phyloP scores from a whole-genome alignment of 2,888 invertebrate genomes.

The Xestia ashworthii region DNA sequence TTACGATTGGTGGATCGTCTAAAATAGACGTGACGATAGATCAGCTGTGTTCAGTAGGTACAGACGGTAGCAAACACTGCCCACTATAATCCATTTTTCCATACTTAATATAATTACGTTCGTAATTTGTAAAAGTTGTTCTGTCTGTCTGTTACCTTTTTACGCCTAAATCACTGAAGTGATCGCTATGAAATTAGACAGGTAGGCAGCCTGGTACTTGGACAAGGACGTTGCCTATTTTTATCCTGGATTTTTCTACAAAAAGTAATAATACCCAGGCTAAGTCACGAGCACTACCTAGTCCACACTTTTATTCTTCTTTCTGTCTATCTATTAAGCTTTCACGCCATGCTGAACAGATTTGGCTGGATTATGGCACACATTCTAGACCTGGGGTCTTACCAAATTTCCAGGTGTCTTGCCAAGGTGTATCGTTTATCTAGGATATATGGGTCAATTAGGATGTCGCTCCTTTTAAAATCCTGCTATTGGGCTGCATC shows the following conservation, averaged over 20 bases:
- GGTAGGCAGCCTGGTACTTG: background rate
- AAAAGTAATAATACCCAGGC: background rate
- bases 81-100: constrained; percentile 63
- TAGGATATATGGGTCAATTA: background rate
- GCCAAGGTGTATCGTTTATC: background rate
- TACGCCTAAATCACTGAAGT: background rate
- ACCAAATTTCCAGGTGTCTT: too few species aligned
- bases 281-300: background rate
- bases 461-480: background rate
- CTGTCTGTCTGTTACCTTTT: background rate
- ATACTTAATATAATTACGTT: too few species aligned
- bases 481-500: background rate
- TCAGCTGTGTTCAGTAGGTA: constrained; percentile 62
- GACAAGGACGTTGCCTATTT: background rate
- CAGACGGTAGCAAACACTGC: constrained; percentile 67
- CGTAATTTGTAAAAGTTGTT: background rate
- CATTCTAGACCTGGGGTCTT: background rate
- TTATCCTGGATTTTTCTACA: background rate
- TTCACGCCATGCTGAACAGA: background rate
- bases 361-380: background rate
- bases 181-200: background rate
- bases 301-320: background rate
- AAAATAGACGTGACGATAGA: constrained; percentile 82
- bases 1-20: constrained; percentile 65
- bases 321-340: background rate